A percentile compares a stretch with the other conserved stretches of the same genome.
Conservation (phyloP, 64 coral and sea anemone species). For the Montipora foliosa region DNA sequence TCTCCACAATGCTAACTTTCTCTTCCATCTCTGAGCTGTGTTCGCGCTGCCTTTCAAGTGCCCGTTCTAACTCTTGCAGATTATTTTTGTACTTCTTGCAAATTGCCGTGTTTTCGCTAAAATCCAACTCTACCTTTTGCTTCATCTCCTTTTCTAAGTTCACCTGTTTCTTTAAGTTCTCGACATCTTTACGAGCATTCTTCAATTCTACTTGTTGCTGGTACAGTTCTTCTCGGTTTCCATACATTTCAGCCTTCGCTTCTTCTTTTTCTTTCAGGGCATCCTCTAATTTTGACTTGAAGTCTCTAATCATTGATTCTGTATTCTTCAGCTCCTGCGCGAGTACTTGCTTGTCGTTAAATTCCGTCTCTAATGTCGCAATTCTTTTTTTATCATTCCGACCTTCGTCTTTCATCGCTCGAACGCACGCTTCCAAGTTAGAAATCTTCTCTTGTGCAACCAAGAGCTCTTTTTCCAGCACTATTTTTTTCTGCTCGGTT, state of each 20-base stretch:
- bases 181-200: slow-evolving; percentile 68
- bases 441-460: slow-evolving; percentile 80
- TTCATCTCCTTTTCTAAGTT: slow-evolving; percentile 68
- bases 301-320: slow-evolving; percentile 54
- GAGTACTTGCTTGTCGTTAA: slow-evolving; percentile 72
- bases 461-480: slow-evolving; percentile 77
- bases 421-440: slow-evolving; percentile 47
- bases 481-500: slow-evolving; percentile 81
- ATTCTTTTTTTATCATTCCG: slow-evolving; percentile 86
- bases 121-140: slow-evolving; percentile 71
- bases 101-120: slow-evolving; percentile 72
- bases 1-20: slow-evolving; percentile 79
- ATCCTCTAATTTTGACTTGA: slow-evolving; percentile 76
- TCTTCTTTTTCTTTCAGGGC: slow-evolving; percentile 84
- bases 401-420: slow-evolving; percentile 81
- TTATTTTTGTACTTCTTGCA: slow-evolving; percentile 66
- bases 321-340: slow-evolving; percentile 68
- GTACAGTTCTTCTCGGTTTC: slow-evolving; percentile 57
- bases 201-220: slow-evolving; percentile 71
- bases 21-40: slow-evolving; percentile 72
- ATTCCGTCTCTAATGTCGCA: slow-evolving; percentile 79
- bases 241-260: slow-evolving; percentile 56
- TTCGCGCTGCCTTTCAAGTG: slow-evolving; percentile 53
- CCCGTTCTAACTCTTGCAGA: slow-evolving; percentile 73
- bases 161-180: slow-evolving; percentile 81